A percentile compares a stretch with the other conserved stretches of the same genome.
phyloP scores from a whole-genome alignment of 2,888 invertebrate species.

The Oscheius sp. region DNA sequence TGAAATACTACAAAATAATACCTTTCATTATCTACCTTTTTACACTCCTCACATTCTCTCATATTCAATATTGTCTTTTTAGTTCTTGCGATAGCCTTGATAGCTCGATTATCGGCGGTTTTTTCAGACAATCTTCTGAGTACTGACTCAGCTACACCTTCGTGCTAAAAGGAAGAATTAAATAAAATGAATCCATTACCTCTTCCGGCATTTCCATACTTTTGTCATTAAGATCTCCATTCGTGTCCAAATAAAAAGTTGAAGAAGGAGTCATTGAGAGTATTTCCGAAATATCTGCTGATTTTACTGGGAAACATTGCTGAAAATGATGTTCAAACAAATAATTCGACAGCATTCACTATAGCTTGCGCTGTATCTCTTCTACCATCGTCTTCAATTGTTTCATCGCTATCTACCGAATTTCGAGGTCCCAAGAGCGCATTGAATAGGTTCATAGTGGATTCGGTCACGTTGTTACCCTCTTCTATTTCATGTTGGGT shows the following conservation, averaged over 20 bases:
- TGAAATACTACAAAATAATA: background rate
- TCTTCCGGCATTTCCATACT: slow-evolving; percentile 64
- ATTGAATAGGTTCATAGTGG: slow-evolving; percentile 19
- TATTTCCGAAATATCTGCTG: background rate
- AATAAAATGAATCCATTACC: slow-evolving; percentile 29
- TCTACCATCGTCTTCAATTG: background rate
- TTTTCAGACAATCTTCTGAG: slow-evolving; percentile 47
- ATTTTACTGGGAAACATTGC: slow-evolving; percentile 4
- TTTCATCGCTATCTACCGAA: slow-evolving; percentile 16
- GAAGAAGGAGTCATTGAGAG: slow-evolving; percentile 43
- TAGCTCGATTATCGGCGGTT: slow-evolving; percentile 42
- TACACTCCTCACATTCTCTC: slow-evolving; percentile 54
- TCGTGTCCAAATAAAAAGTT: slow-evolving; percentile 64
- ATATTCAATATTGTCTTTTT: slow-evolving; percentile 43
- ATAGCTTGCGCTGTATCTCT: background rate
- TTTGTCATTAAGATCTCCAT: slow-evolving; percentile 65
- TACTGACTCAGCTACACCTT: slow-evolving; percentile 48
- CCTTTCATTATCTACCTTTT: slow-evolving; percentile 38
- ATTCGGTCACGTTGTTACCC: slow-evolving; percentile 10
- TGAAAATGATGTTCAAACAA: background rate
- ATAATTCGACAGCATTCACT: too few relatives aligned
- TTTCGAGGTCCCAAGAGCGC: slow-evolving; percentile 22
- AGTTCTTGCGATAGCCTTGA: slow-evolving; percentile 46
- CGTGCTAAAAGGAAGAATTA: slow-evolving; percentile 36
- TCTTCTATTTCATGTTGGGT: background rate